phyloP scores from a whole-genome alignment of 2,797 vertebrate genomes.

The Gymnopithys bicolor region DNA sequence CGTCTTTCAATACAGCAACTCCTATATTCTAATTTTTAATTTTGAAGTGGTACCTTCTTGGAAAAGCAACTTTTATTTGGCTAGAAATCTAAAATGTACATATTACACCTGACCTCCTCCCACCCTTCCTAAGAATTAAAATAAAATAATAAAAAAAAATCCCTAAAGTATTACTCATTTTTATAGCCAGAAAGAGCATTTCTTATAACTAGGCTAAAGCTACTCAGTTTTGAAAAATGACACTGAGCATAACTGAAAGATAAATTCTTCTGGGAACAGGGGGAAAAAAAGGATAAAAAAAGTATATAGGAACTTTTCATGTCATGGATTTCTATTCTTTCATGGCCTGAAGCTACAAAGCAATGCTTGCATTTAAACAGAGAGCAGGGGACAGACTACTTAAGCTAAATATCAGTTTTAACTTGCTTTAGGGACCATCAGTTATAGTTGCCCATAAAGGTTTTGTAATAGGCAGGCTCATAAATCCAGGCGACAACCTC shows the following conservation, averaged over 20 bases:
- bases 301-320: conserved; percentile 38
- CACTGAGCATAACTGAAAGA: conserved; percentile 53
- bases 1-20: background rate
- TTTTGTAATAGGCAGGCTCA: conserved; percentile 10
- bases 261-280: conserved; percentile 41
- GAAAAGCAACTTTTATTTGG: conserved; percentile 35
- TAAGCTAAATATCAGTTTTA: conserved; percentile 57
- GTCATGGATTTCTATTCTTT: conserved; percentile 51
- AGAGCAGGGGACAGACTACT: background rate
- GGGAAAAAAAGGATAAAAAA: background rate
- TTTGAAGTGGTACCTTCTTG: conserved; percentile 30
- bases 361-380: conserved; percentile 29
- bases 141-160: background rate
- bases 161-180: conserved; percentile 61
- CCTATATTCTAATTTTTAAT: background rate
- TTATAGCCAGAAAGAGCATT: conserved; percentile 52
- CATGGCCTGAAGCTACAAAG: conserved; percentile 47
- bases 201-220: conserved; percentile 53
- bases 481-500: conserved; percentile 46
- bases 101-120: conserved; percentile 1
- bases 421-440: conserved; percentile 26
- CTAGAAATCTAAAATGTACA: conserved; percentile 56
- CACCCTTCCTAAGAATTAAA: background rate
- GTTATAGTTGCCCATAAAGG: conserved; percentile 36
- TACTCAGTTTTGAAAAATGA: conserved; percentile 72